A percentile compares a stretch with the other conserved stretches of the same genome.
These are phyloP conservation scores for Panurus biarmicus DNA, from an alignment of 2,113 vertebrate species.

Conservation along the genomic window DNA sequence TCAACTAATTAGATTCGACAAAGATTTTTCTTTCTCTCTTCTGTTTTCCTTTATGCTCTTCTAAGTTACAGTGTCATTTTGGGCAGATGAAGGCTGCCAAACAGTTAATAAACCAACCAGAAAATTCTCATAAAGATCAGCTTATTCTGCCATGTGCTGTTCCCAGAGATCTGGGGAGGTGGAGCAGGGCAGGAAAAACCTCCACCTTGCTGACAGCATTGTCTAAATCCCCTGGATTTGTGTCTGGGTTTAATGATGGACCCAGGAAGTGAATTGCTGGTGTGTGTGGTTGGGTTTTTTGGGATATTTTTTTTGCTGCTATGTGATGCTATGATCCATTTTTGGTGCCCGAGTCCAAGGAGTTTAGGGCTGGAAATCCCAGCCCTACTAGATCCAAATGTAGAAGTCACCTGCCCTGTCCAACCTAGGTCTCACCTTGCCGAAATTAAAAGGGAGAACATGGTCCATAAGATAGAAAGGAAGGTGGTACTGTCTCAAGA, in stretches of 20 bases:
- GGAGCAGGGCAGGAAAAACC: background rate
- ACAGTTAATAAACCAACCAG: background rate
- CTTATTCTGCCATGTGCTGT: background rate
- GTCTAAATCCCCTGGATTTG: background rate
- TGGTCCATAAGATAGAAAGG: background rate
- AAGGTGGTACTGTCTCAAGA: background rate
- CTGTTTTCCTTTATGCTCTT: slow-evolving; percentile 17
- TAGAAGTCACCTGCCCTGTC: background rate
- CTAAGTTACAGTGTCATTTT: background rate
- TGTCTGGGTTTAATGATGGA: background rate
- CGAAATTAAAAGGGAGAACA: background rate
- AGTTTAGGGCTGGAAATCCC: background rate
- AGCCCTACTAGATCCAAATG: background rate
- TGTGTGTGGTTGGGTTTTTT: too few relatives aligned
- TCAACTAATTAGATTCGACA: slow-evolving; percentile 48
- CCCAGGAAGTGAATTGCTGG: background rate
- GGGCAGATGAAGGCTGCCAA: background rate
- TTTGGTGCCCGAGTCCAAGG: background rate
- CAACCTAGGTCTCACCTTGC: background rate
- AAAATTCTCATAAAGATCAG: background rate
- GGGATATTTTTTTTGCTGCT: background rate
- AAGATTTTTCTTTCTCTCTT: slow-evolving; percentile 13
- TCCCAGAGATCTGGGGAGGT: background rate
- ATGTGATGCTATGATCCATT: background rate
- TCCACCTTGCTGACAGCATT: background rate